A percentile compares a stretch with the other conserved stretches of the same genome.
Evolutionary conservation across 2,797 vertebrate species (phyloP).

Genomic region (Coranthus polyacanthus): DNA sequence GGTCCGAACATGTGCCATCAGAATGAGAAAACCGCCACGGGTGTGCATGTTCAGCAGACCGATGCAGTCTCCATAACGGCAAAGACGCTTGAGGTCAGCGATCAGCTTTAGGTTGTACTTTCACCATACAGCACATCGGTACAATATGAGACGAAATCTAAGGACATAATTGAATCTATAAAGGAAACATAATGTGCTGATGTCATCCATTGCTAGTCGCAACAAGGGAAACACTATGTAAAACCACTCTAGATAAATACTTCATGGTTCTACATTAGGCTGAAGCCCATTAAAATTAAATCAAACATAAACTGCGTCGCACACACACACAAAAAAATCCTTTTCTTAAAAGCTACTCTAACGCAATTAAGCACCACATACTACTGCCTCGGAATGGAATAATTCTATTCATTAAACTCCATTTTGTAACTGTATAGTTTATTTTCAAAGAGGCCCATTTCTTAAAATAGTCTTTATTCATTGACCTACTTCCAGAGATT

Average conservation of each 20-base stretch:
- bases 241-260: constrained; percentile 57
- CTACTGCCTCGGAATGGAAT: constrained; percentile 39
- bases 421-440: constrained; percentile 38
- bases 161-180: too few species aligned
- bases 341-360: constrained; percentile 56
- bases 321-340: constrained; percentile 17
- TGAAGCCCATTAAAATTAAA: constrained; percentile 54
- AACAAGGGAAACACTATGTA: constrained; percentile 15
- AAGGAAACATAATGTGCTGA: constrained; percentile 1
- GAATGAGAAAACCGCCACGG: constrained; percentile 30
- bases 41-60: constrained; percentile 45
- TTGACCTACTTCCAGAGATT: constrained; percentile 56
- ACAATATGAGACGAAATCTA: too few species aligned
- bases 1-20: constrained; percentile 61
- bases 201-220: constrained; percentile 33
- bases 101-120: constrained; percentile 41
- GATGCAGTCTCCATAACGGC: constrained; percentile 26
- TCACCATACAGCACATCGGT: background rate
- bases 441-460: constrained; percentile 41
- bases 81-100: constrained; percentile 38
- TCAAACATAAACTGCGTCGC: constrained; percentile 46
- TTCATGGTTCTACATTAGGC: constrained; percentile 47
- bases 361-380: constrained; percentile 30
- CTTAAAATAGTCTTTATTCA: constrained; percentile 28
- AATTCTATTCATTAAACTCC: constrained; percentile 43